These are phyloP conservation scores for Xestia rhomboidea DNA, from an alignment of 2,888 invertebrate genomes.

Conservation along the genomic window DNA sequence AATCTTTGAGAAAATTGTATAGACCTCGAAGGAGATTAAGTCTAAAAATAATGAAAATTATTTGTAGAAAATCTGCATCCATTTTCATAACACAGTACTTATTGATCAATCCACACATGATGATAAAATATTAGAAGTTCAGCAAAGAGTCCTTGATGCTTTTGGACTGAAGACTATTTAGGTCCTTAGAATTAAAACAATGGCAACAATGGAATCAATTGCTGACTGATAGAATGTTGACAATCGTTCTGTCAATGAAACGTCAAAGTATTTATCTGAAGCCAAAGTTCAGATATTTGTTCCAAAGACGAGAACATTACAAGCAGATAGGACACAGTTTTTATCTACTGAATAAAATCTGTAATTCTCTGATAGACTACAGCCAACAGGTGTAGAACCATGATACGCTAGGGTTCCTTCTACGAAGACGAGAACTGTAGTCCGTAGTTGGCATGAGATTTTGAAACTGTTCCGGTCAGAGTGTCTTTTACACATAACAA, in stretches of 20 bases:
- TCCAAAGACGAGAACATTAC: not conserved
- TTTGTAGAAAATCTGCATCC: no score
- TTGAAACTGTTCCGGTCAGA: not conserved
- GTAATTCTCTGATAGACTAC: not conserved
- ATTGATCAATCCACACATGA: not conserved
- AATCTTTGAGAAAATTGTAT: no score
- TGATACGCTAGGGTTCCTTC: not conserved
- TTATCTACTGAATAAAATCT: not conserved
- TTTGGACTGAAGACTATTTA: not conserved
- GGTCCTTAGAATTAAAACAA: not conserved
- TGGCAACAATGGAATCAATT: not conserved
- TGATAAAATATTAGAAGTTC: not conserved
- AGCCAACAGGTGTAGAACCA: not conserved
- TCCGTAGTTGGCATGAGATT: not conserved
- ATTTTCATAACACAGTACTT: no score
- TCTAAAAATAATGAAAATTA: no score
- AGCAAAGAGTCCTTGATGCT: not conserved
- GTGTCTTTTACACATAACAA: not conserved
- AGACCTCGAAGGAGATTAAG: no score
- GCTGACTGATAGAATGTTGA: not conserved
- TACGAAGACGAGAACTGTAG: not conserved
- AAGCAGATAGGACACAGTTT: not conserved
- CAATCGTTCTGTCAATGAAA: not conserved
- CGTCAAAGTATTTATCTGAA: constrained; percentile 19
- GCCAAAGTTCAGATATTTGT: constrained; percentile 31